These are phyloP conservation scores for Eremophila alpestris DNA, from an alignment of 2,797 vertebrate species.

Conservation along the genomic window DNA sequence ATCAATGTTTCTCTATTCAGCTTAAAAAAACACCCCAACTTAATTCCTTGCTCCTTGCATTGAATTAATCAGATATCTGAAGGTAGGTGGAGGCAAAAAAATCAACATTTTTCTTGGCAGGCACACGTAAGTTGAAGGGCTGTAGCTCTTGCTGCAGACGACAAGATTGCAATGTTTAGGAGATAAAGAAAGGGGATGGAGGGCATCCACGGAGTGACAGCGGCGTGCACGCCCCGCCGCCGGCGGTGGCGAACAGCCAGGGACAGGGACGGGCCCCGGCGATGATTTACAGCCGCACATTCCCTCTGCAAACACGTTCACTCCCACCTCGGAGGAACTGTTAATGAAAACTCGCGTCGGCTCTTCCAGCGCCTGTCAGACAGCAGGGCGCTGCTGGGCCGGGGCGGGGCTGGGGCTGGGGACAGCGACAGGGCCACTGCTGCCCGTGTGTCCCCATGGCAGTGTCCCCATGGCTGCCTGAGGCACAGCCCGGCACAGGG, in stretches of 20 bases:
- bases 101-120: slow-evolving; percentile 17
- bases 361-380: slow-evolving; percentile 6
- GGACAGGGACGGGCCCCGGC: neutral
- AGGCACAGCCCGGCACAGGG: neutral
- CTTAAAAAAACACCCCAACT: neutral
- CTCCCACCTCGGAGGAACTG: slow-evolving; percentile 52
- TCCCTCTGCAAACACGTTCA: slow-evolving; percentile 32
- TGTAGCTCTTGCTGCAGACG: neutral
- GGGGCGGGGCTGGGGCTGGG: neutral
- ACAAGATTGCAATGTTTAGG: slow-evolving; percentile 9
- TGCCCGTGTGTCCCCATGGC: fast-evolving
- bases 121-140: slow-evolving; percentile 10
- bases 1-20: neutral
- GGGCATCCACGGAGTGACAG: neutral
- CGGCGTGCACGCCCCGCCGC: slow-evolving; percentile 30
- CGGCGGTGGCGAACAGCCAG: slow-evolving; percentile 23
- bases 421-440: fast-evolving
- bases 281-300: slow-evolving; percentile 57
- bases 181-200: slow-evolving; percentile 49
- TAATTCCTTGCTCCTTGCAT: neutral
- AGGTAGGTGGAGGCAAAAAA: neutral
- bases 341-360: slow-evolving; percentile 55
- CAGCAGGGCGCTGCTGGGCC: neutral
- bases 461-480: fast-evolving
- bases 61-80: slow-evolving; percentile 5